phyloP scores from a whole-genome alignment of 2,113 vertebrate genomes.

The Varanus salvator region DNA sequence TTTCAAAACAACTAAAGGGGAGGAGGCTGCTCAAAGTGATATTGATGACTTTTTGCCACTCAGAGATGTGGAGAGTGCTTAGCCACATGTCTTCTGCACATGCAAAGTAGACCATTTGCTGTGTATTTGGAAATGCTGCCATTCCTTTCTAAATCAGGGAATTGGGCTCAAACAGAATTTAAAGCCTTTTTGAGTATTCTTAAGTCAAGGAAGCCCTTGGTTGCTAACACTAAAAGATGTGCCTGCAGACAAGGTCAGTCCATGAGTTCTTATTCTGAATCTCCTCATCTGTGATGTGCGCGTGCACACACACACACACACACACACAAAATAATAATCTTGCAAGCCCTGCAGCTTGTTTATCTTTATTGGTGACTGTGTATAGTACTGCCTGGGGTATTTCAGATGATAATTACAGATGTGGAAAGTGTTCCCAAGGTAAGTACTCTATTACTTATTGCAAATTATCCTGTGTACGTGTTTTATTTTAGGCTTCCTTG shows the following conservation, averaged over 20 bases:
- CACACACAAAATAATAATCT: not conserved
- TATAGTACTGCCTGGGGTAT: constrained; percentile 31
- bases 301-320: not conserved
- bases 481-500: constrained; percentile 65
- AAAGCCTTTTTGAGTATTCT: not conserved
- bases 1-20: too few species aligned
- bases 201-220: not conserved
- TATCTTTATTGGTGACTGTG: constrained; percentile 46
- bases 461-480: constrained; percentile 50
- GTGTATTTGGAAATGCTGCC: not conserved
- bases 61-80: too few species aligned
- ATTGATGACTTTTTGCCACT: too few species aligned
- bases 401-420: constrained; percentile 57
- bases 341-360: constrained; percentile 36
- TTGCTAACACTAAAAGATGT: not conserved
- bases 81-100: not conserved
- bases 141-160: not conserved
- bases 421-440: constrained; percentile 53
- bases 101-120: not conserved
- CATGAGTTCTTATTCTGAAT: constrained; percentile 22
- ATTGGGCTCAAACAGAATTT: not conserved
- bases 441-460: constrained; percentile 53
- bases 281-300: constrained; percentile 10
- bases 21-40: too few species aligned
- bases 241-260: not conserved